phyloP scores from a whole-genome alignment of 1,140 invertebrate species.

The Euwallacea similis region DNA sequence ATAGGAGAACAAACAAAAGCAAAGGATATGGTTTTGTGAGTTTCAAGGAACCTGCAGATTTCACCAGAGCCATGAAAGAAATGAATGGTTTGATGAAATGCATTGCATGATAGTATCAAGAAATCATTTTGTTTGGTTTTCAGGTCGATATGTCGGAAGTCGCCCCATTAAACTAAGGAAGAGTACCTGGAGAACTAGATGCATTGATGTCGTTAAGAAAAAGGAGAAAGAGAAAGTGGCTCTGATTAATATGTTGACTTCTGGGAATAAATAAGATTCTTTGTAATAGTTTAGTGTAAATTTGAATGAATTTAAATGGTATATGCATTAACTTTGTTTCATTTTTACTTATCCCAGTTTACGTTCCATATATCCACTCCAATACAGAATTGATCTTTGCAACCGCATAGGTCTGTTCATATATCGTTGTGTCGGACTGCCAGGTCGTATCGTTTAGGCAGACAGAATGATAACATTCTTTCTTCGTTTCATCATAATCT shows the following conservation, averaged over 20 bases:
- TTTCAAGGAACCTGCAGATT: constrained; percentile 97
- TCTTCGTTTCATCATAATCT: too few species aligned
- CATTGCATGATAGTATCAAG: not conserved
- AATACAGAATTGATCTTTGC: too few species aligned
- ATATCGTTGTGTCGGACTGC: too few species aligned
- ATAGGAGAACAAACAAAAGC: constrained; percentile 96
- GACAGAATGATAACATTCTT: too few species aligned
- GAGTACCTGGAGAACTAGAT: constrained; percentile 93
- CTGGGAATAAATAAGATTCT: constrained; percentile 39
- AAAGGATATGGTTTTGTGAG: constrained; percentile 99
- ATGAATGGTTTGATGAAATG: constrained; percentile 74
- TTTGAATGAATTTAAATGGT: too few species aligned
- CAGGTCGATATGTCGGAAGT: constrained; percentile 94
- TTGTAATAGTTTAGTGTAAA: too few species aligned
- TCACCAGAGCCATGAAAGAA: constrained; percentile 97
- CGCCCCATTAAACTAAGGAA: constrained; percentile 97
- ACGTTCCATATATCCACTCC: too few species aligned
- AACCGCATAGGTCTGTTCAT: too few species aligned
- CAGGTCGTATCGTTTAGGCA: too few species aligned
- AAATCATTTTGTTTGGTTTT: constrained; percentile 2
- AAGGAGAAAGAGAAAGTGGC: constrained; percentile 91
- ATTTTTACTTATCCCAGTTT: too few species aligned
- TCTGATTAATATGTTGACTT: constrained; percentile 71
- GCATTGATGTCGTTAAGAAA: constrained; percentile 90
- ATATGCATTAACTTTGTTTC: too few species aligned